These are phyloP conservation scores for Pararge aegeria DNA, from an alignment of 1,140 invertebrate species.

Conservation along the genomic window DNA sequence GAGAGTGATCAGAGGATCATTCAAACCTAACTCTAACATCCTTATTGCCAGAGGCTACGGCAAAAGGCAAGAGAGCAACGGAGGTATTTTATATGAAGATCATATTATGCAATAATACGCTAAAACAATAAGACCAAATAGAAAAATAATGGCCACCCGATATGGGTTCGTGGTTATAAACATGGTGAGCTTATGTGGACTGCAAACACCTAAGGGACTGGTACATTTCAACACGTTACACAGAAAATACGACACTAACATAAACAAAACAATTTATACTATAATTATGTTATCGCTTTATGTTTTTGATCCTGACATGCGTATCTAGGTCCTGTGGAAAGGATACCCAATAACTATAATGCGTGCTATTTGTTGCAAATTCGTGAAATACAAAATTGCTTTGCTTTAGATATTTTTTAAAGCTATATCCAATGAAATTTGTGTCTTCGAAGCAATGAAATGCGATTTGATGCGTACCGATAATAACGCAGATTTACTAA, in stretches of 20 bases:
- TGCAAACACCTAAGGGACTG: conserved; percentile 37
- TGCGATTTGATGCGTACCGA: not conserved
- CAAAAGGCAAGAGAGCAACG: conserved; percentile 44
- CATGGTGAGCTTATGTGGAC: conserved; percentile 30
- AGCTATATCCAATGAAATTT: not conserved
- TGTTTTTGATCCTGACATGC: not conserved
- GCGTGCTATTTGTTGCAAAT: not conserved
- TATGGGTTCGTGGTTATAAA: conserved; percentile 8
- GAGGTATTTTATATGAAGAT: conserved; percentile 38
- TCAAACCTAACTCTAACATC: conserved; percentile 57
- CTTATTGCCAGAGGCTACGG: conserved; percentile 62
- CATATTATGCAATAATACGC: conserved; percentile 15
- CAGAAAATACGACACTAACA: conserved; percentile 6
- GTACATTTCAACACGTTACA: conserved; percentile 8
- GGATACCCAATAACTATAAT: not conserved
- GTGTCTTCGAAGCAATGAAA: not conserved
- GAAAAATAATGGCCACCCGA: conserved; percentile 12
- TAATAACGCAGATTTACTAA: too few relatives aligned
- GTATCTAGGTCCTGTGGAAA: not conserved
- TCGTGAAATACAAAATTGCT: not conserved
- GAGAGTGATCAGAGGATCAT: conserved; percentile 52
- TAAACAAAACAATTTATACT: conserved; percentile 12
- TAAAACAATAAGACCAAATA: conserved; percentile 21
- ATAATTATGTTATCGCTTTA: conserved; percentile 8
- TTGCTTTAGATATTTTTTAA: not conserved